Percentiles rank a stretch among this genome's conserved stretches.
phyloP scores from a whole-genome alignment of 2,113 vertebrate genomes.

The Hirundichthys speculiger region DNA sequence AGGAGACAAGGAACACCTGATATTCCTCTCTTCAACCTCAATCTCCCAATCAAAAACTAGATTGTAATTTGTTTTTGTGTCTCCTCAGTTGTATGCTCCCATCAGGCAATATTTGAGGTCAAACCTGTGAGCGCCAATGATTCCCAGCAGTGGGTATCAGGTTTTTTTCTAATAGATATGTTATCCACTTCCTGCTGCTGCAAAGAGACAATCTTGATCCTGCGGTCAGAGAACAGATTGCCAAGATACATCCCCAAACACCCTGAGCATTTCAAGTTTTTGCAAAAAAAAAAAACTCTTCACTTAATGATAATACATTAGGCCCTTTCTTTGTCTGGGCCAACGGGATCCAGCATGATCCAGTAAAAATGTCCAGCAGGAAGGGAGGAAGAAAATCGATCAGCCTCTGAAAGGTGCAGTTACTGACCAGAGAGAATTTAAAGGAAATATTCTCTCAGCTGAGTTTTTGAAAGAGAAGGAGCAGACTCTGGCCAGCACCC shows the following conservation, averaged over 20 bases:
- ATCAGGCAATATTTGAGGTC: too few species aligned
- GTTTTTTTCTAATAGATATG: conserved; percentile 58
- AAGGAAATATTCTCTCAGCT: conserved; percentile 54
- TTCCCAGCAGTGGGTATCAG: conserved; percentile 42
- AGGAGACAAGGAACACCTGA: too few species aligned
- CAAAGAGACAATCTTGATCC: conserved; percentile 23
- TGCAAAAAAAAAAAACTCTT: conserved; percentile 23
- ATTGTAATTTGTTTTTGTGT: too few species aligned
- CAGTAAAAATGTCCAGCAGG: conserved; percentile 1
- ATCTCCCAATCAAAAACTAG: too few species aligned
- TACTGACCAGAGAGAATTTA: conserved; percentile 9
- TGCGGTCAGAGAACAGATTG: conserved; percentile 33
- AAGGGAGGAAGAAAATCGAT: conserved; percentile 12
- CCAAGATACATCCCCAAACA: conserved; percentile 51
- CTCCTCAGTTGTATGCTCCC: too few species aligned
- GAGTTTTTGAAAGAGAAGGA: conserved; percentile 35
- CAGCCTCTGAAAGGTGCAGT: conserved; percentile 22
- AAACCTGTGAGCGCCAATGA: conserved; percentile 64
- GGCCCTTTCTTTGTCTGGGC: background rate
- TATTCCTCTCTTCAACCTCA: too few species aligned
- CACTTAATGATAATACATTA: conserved; percentile 17
- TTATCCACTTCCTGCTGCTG: conserved; percentile 74
- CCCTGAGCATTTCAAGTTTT: conserved; percentile 38
- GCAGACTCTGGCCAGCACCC: conserved; percentile 23
- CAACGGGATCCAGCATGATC: background rate